Evolutionary conservation across 2,113 vertebrate genomes (phyloP), one percentile per base, ranked within the genome.

Genomic region (Xyrauchen texanus): DNA sequence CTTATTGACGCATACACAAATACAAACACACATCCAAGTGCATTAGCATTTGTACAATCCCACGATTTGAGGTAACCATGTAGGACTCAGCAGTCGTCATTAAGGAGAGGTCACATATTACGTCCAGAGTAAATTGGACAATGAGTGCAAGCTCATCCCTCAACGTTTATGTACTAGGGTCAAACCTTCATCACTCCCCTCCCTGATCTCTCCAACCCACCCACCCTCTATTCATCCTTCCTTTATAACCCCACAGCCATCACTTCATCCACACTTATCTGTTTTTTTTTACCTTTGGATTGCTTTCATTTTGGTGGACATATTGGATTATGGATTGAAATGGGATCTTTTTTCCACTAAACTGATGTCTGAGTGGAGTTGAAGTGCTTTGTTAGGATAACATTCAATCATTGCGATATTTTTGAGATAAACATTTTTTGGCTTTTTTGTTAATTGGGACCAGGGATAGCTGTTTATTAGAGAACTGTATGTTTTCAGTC

Each of bases 181-280:
- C 47, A 76, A 74, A 79, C 79, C 76, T 87, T 85, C 83, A 62
- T 77, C 69, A 66, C 68, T 60, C 71, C 77, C 62, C 51, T 51
- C 72, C 21, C 65, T 44, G 11, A 68, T 49, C 46, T 52, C 68
- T 53, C 64, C 21, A 34, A 81, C 85, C 80, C 88, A 85, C 87
- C 84, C 87, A 80, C 82, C 85, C 89, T 87, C 87, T 65, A 76
- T 84, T 79, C 84, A 82, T 83, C 76, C 85, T 80, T 88, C 88
- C 91, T 92, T 93, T 93, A 93, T 88, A 94, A 92, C 88, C 68
- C 58, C 71, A 69, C 75, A 63, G 69, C 86, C 89, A 87, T 87
- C 90, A 88, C 81, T 87, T 81, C 68, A 78, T 79, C 86, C 85
- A 84, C 90, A 90, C 85, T 92, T 83, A 77, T 87, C 73, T 34